Evolutionary conservation across 1,140 invertebrate species (phyloP), one percentile per base, ranked within the genome.

Genomic region (Danaus melanippus): DNA sequence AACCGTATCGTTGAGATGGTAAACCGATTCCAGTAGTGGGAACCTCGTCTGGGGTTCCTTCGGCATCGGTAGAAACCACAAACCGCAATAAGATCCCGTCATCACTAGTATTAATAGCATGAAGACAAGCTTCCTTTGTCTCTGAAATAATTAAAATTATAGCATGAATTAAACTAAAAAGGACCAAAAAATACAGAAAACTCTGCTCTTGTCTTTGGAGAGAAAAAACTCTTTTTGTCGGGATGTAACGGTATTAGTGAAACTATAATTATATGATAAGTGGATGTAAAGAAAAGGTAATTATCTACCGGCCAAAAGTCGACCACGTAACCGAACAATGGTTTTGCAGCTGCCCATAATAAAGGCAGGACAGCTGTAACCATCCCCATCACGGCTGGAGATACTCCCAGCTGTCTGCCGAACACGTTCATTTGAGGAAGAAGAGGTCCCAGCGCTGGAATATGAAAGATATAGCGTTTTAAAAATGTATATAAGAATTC

Each of bases 351-450:
- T 0, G 94, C 88, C 87, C 92, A 94, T 10, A 93, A 69, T 10
- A 94, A 82, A 0, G 93, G 93, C 53, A 94, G 67, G 1, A 93
- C 77, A 0, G 91, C 91, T 0, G 90, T 93, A 47, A 94, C 90
- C 11, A 88, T 88, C 4, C 93, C 93, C 91, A 94, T 94, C 0
- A 91, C 87, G 2, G 90, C 78, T 0, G 92, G 88, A 0, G 92
- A 92, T n/a, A 94, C 87, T 0, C 93, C 93, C 42, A 95, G 74
- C 76, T 94, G 91, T 67, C 92, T 91, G 2, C 92, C 93, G 74
- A 91, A 92, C 10, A 94, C 92, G 43, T 91, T 87, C 50, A 94
- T 75, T 69, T 93, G 93, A 0, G 93, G 93, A 21, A 94, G 76
- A 39, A 95, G 90, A 4, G 93, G 93, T 3, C 93, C 93, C 86